Evolutionary conservation across 2,888 invertebrate species (phyloP), one percentile per base, ranked within the genome.

Genomic region (Heliothis peltigera): DNA sequence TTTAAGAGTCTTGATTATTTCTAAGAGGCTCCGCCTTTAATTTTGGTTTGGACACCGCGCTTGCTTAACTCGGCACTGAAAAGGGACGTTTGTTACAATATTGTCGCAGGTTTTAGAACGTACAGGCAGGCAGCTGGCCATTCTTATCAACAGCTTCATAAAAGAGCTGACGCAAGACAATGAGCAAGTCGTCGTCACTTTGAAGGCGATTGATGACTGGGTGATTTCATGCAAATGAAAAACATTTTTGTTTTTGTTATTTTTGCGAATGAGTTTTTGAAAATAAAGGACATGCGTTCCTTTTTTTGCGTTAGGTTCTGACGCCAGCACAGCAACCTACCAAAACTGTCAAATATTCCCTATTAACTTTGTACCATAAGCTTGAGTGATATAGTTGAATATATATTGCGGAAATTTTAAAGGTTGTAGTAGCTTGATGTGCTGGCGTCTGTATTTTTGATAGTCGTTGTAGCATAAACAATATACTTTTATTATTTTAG

Each of bases 401-500:
- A n/a, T n/a, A n/a, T n/a, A n/a, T n/a, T n/a, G n/a, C n/a, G n/a
- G n/a, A n/a, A n/a, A n/a, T n/a, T n/a, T n/a, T n/a, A n/a, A n/a
- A n/a, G n/a, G n/a, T n/a, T n/a, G n/a, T n/a, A n/a, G n/a, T n/a
- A n/a, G n/a, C n/a, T n/a, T n/a, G n/a, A n/a, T n/a, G n/a, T n/a
- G n/a, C n/a, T n/a, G n/a, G n/a, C n/a, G n/a, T n/a, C n/a, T n/a
- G n/a, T 58, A 19, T 43, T 7, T 70, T 52, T 47, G 8, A 62
- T 46, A 70, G 62, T 66, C 62, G 51, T 70, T 70, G 70, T 70
- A 47, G 42, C 46, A 10, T 51, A 35, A 22, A 70, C 63, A 62
- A 35, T 47, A 52, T 70, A 12, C 70, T 25, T 47, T 32, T 49
- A 21, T 35, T 48, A 49, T 17, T 71, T 39, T 12, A 8, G 3